phyloP scores from a whole-genome alignment of 64 coral and sea anemone genomes.

The Montipora capricornis region DNA sequence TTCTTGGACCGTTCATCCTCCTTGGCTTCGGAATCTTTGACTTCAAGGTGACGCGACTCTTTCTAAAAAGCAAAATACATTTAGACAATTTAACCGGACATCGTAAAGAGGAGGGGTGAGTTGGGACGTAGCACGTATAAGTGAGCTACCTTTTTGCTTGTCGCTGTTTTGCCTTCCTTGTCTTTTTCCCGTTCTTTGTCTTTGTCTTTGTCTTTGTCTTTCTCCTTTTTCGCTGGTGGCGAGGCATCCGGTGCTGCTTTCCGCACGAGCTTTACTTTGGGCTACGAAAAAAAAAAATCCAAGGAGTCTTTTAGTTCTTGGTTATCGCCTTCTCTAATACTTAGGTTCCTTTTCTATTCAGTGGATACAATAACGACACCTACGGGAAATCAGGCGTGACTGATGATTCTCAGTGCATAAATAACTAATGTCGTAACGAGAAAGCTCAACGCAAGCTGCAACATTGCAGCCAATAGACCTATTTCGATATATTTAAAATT shows the following conservation, averaged over 20 bases:
- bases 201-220: constrained; percentile 65
- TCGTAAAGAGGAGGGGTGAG: too few relatives aligned
- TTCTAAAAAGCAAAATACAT: constrained; percentile 49
- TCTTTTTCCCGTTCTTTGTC: constrained; percentile 62
- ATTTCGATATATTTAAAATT: too few relatives aligned
- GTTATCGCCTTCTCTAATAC: background rate
- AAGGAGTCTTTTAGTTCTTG: background rate
- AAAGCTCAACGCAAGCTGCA: too few relatives aligned
- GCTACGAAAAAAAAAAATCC: background rate
- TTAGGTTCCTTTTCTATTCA: background rate
- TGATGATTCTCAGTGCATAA: too few relatives aligned
- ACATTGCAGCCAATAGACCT: too few relatives aligned
- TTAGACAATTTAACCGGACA: too few relatives aligned
- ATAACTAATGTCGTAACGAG: too few relatives aligned
- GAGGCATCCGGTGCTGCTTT: constrained; percentile 17
- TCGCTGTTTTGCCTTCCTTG: constrained; percentile 69
- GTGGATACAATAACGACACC: too few relatives aligned
- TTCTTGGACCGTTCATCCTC: constrained; percentile 74
- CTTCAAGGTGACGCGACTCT: constrained; percentile 63
- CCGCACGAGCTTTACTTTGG: constrained; percentile 14
- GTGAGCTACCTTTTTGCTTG: constrained; percentile 62
- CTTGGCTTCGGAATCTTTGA: constrained; percentile 71
- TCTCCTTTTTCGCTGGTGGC: constrained; percentile 65
- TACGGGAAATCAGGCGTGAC: too few relatives aligned
- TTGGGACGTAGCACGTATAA: too few relatives aligned